Evolutionary conservation across 2,888 invertebrate species (phyloP), one percentile per base, ranked within the genome.

Genomic region (Nowickia ferox): DNA sequence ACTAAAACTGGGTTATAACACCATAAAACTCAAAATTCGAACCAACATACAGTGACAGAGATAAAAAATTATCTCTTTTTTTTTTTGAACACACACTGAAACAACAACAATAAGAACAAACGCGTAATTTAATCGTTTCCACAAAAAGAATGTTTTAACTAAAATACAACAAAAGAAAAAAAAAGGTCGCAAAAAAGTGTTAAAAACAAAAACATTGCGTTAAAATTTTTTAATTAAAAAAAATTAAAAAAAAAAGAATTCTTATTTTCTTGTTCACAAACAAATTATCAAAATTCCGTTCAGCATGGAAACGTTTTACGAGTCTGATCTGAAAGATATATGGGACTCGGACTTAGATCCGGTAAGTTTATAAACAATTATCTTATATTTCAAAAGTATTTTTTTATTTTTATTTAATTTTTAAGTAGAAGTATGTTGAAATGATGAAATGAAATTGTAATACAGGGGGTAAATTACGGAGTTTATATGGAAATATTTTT

Each of bases 271-370:
- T 51, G 2, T 10, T 38, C 0, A 30, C 30, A n/a, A 59, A 46
- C 38, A 57, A 46, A 46, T 19, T 61, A 57, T 46, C 71, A 77
- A 63, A 79, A 76, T 57, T 86, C 77, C 77, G 11, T 79, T 84
- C 87, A 93, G 93, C 91, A 96, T 96, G 96, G 96, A 96, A 93
- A 94, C 94, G 90, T 96, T 96, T 93, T 96, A 96, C 93, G 96
- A 96, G 93, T 95, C 96, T 89, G 95, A 95, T 93, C 94, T 96
- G 91, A 96, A 95, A 94, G 96, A 96, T 93, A 94, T 96, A 91
- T 96, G 96, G 96, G 96, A 96, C 92, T 95, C 96, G 90, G 96
- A 96, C 94, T 94, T 96, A 92, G 96, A 96, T 94, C 95, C 96
- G 95, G 96, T 96, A 93, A 96, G 96, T 94, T 19, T 11, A 22